These are phyloP conservation scores for Zosterops hypoxanthus DNA, from an alignment of 2,113 vertebrate species.

Conservation along the genomic window DNA sequence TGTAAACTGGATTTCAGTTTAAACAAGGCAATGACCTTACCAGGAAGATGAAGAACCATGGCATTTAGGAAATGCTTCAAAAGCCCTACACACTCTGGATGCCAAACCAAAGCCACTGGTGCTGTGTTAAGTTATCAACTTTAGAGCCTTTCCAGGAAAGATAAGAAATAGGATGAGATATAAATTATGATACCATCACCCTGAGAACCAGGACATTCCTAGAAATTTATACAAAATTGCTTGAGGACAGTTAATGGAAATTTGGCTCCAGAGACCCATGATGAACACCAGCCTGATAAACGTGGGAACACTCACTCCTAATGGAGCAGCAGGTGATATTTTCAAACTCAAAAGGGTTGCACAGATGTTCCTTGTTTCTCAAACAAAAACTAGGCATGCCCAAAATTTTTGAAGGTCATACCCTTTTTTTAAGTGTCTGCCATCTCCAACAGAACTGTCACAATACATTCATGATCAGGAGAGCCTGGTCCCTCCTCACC, in stretches of 20 bases:
- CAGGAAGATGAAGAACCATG: neutral
- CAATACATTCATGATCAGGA: neutral
- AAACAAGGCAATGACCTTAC: neutral
- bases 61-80: neutral
- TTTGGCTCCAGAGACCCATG: neutral
- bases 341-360: neutral
- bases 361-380: neutral
- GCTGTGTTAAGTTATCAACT: neutral
- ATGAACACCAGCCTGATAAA: accelerated
- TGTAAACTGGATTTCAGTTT: neutral
- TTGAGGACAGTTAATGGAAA: neutral
- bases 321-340: neutral
- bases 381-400: neutral
- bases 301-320: accelerated
- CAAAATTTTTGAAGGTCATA: neutral
- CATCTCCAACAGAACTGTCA: neutral
- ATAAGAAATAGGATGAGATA: neutral
- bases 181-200: neutral
- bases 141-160: neutral
- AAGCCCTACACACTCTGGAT: neutral
- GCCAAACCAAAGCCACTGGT: neutral
- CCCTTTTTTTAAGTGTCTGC: neutral
- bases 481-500: neutral
- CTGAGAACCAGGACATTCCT: neutral
- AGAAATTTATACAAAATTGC: neutral